phyloP scores from a whole-genome alignment of 2,797 vertebrate genomes.

The Chrysocyon brachyurus region DNA sequence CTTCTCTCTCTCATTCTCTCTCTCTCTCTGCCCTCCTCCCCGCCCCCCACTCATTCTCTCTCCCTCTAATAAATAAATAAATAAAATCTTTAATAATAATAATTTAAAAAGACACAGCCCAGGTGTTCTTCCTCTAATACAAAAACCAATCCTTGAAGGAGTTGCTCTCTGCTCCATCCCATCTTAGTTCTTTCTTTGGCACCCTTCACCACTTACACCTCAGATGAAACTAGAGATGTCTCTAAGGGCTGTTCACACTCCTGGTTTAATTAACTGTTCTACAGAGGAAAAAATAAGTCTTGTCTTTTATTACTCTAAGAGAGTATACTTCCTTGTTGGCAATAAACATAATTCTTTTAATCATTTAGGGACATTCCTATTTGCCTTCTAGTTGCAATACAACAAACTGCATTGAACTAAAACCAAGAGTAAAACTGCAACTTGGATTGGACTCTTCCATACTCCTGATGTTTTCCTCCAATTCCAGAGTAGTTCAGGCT shows the following conservation, averaged over 20 bases:
- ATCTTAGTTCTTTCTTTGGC: neutral
- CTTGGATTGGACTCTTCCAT: neutral
- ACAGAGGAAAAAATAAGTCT: neutral
- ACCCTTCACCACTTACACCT: neutral
- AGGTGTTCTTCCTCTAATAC: neutral
- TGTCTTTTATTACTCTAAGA: neutral
- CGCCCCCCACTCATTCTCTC: too few relatives aligned
- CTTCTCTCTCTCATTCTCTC: too few relatives aligned
- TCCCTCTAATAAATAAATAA: too few relatives aligned
- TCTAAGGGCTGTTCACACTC: neutral
- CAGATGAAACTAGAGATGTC: neutral
- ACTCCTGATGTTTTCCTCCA: neutral
- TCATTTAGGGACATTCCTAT: neutral
- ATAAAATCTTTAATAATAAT: too few relatives aligned
- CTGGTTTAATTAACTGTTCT: neutral
- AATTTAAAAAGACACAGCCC: neutral
- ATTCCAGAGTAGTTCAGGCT: neutral
- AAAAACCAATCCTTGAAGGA: neutral
- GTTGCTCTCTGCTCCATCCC: neutral
- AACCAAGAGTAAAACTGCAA: neutral
- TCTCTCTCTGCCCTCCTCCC: too few relatives aligned
- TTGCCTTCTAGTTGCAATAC: neutral
- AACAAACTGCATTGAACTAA: slow-evolving; percentile 33
- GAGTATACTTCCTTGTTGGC: neutral
- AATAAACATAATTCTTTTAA: slow-evolving; percentile 8